Conservation (phyloP, 2,888 invertebrate species). For the Pharmacophagus antenor region DNA sequence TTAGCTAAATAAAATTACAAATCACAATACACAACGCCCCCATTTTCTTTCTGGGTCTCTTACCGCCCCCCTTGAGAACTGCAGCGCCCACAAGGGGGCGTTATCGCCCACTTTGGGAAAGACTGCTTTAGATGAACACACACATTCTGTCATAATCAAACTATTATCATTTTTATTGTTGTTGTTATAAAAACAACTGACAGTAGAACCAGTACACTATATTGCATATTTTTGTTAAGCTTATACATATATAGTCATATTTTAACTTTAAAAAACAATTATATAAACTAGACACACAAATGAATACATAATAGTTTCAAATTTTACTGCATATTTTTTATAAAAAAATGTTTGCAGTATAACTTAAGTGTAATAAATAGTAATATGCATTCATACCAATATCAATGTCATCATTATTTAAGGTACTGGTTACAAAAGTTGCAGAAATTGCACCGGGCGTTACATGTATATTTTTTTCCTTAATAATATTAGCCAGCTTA, state of each 20-base stretch:
- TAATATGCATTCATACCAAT: slow-evolving; percentile 63
- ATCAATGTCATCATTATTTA: slow-evolving; percentile 78
- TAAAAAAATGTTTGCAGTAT: neutral
- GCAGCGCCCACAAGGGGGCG: too few relatives aligned
- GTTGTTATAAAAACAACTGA: neutral
- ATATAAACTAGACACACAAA: neutral
- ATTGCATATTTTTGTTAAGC: neutral
- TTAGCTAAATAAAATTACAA: too few relatives aligned
- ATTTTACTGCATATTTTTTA: too few relatives aligned
- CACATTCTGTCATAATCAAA: too few relatives aligned
- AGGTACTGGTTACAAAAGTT: slow-evolving; percentile 85
- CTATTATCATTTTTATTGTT: neutral
- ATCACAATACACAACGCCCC: too few relatives aligned
- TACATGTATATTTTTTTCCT: slow-evolving; percentile 86
- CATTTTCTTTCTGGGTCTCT: too few relatives aligned
- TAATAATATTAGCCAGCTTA: slow-evolving; percentile 83
- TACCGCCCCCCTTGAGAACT: too few relatives aligned
- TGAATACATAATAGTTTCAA: neutral
- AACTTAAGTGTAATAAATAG: neutral
- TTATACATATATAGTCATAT: neutral
- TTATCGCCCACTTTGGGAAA: too few relatives aligned
- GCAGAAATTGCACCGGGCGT: slow-evolving; percentile 87
- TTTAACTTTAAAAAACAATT: neutral
- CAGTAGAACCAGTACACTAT: neutral
- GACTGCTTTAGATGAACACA: too few relatives aligned